A percentile compares a stretch with the other conserved stretches of the same genome.
Conservation (phyloP, 2,888 invertebrate species). For the Drosophila neotestacea region DNA sequence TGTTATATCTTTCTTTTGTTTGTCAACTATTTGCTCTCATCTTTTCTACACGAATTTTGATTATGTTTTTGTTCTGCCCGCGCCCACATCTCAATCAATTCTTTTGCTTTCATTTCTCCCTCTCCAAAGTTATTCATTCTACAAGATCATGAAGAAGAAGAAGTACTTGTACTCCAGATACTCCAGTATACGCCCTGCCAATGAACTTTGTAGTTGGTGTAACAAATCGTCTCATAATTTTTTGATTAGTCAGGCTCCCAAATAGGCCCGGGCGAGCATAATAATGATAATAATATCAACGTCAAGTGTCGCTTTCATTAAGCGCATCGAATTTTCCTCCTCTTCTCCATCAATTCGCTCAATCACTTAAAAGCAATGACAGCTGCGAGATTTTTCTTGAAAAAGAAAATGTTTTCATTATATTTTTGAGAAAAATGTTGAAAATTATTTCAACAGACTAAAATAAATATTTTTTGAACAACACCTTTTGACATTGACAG, state of each 20-base stretch:
- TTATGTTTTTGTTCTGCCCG: conserved; percentile 25
- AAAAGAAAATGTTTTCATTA: conserved; percentile 26
- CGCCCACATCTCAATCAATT: conserved; percentile 74
- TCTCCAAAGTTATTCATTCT: not conserved
- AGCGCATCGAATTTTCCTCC: conserved; percentile 69
- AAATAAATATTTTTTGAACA: conserved; percentile 60
- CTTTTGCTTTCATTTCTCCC: conserved; percentile 18
- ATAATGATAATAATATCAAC: conserved; percentile 32
- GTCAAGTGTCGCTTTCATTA: conserved; percentile 74
- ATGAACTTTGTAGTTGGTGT: conserved; percentile 65
- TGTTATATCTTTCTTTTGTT: conserved; percentile 10
- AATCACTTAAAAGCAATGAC: conserved; percentile 63
- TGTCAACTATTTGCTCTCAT: conserved; percentile 16
- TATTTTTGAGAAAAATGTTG: conserved; percentile 19
- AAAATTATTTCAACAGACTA: conserved; percentile 57
- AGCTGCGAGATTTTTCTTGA: conserved; percentile 47
- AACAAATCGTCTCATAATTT: conserved; percentile 74
- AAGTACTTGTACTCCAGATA: not conserved
- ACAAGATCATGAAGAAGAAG: not conserved
- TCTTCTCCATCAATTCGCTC: not conserved
- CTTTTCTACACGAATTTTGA: conserved; percentile 24
- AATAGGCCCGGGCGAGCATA: conserved; percentile 17
- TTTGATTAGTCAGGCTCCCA: conserved; percentile 71
- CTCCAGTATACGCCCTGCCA: conserved; percentile 23
- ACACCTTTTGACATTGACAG: conserved; percentile 64